Evolutionary conservation across 2,113 vertebrate species (phyloP), one percentile per base, ranked within the genome.

Genomic region (Echinops telfairi): DNA sequence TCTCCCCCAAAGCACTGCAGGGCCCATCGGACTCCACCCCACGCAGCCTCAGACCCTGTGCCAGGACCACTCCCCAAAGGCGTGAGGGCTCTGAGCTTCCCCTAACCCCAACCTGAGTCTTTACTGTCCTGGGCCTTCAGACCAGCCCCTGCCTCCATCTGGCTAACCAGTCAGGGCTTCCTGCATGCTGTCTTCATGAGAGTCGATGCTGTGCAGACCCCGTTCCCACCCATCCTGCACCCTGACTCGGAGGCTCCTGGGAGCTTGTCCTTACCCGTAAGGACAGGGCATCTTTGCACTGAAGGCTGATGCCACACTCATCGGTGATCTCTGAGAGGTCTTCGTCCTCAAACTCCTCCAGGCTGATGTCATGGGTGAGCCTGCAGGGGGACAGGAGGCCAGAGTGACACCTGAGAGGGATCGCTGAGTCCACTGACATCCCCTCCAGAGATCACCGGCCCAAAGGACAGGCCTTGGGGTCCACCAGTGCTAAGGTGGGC

Each of bases 261-360:
- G 58, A 68, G 22, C 23, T 31, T 0, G 0, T 0, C 0, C 98
- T 98, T 97, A 99, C 99, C 98, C 98, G 98, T 86, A 98, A 90
- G 91, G 99, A 98, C 79, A 99, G 97, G 85, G 98, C 98, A 60
- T 98, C 98, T 96, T 99, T 99, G 97, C 98, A 99, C 95, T 99
- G 99, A 82, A 99, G 98, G 95, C 99, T 99, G 98, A 99, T 98
- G 96, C 98, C 99, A 95, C 99, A 98, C 96, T 99, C 99, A 0
- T 99, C 99, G 0, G 98, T 99, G 98, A 99, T 99, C 98, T 99
- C 99, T 0, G 99, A 99, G 96, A 99, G 98, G 97, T 99, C 99
- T 96, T 99, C 99, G 98, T 99, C 99, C 95, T 99, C 99, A 98
- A 99, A 99, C 96, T 99, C 99, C 96, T 99, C 99, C 73, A 99